Evolutionary conservation across 2,888 invertebrate species (phyloP), one percentile per base, ranked within the genome.

Genomic region (Trachelus tabidus): DNA sequence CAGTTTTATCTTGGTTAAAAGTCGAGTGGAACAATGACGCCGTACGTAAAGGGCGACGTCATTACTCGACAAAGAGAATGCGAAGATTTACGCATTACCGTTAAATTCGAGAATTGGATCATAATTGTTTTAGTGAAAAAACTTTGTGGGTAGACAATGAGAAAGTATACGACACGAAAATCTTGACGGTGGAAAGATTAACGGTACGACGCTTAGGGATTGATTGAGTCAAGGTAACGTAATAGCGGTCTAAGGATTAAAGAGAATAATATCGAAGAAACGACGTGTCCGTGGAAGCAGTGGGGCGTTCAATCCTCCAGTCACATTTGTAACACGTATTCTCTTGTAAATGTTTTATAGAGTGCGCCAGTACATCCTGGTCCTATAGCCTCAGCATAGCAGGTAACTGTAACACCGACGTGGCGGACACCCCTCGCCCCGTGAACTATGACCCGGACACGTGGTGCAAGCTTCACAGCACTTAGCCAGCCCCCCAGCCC

Each of bases 251-350:
- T 56, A 56, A 56, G 23, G 56, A 56, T 56, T 56, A 56, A 56
- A 56, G 2, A 9, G 56, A 56, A 56, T 56, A 56, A 56, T 23
- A 23, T 56, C 9, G 77, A 77, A 73, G 77, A 77, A 74, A 69
- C 75, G 75, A 75, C 77, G 75, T 37, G 56, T 68, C 75, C 69
- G 69, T 30, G 77, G 56, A 23, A 75, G 68, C n/a, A 23, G 77
- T 40, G 23, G 15, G 23, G 56, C 68, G 56, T 56, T 56, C 56
- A 23, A 56, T 23, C 83, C 84, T 87, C 88, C 88, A 88, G 84
- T 89, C 83, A 83, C 85, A 83, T 85, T 84, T 82, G 85, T 85
- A 86, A 88, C 87, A 89, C 89, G 89, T 89, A 88, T 87, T 83
- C 85, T 9, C 86, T 86, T 80, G 81, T 88, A 84, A 87, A 89